Conservation (phyloP, 2,797 vertebrate genomes). For the Semaprochilodus insignis region DNA sequence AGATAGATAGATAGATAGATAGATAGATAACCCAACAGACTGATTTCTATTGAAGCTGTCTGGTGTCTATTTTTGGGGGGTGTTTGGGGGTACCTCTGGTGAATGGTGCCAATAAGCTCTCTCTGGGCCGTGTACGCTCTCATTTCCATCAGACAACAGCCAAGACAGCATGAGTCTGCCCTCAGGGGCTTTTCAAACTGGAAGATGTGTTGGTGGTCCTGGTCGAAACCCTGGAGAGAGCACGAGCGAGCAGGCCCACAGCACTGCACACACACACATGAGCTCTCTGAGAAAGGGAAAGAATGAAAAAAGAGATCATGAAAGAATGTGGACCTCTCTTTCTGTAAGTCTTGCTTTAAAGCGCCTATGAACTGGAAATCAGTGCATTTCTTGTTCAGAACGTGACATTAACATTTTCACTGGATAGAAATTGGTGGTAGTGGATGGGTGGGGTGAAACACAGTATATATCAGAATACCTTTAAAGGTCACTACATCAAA, state of each 20-base stretch:
- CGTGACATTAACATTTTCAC: no score
- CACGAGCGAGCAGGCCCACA: conserved; percentile 80
- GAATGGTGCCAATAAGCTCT: conserved; percentile 73
- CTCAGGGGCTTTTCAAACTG: conserved; percentile 77
- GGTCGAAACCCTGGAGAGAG: conserved; percentile 71
- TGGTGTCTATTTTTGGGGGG: background rate
- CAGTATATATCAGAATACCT: no score
- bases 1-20: no score
- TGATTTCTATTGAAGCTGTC: background rate
- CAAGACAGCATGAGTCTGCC: conserved; percentile 76
- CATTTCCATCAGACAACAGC: conserved; percentile 84
- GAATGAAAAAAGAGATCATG: background rate
- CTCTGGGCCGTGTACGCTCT: conserved; percentile 71
- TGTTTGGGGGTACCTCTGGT: conserved; percentile 58
- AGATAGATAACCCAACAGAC: background rate
- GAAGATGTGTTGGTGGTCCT: conserved; percentile 70
- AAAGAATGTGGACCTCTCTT: background rate
- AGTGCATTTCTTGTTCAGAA: no score
- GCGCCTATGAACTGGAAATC: no score
- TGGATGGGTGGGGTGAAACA: no score
- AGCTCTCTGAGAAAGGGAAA: conserved; percentile 74
- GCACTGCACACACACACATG: conserved; percentile 79
- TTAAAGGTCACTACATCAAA: no score
- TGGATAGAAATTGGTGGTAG: no score
- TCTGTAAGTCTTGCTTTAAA: no score